These are phyloP conservation scores for Mormyrus lacerda DNA, from an alignment of 2,113 vertebrate genomes.

Conservation along the genomic window DNA sequence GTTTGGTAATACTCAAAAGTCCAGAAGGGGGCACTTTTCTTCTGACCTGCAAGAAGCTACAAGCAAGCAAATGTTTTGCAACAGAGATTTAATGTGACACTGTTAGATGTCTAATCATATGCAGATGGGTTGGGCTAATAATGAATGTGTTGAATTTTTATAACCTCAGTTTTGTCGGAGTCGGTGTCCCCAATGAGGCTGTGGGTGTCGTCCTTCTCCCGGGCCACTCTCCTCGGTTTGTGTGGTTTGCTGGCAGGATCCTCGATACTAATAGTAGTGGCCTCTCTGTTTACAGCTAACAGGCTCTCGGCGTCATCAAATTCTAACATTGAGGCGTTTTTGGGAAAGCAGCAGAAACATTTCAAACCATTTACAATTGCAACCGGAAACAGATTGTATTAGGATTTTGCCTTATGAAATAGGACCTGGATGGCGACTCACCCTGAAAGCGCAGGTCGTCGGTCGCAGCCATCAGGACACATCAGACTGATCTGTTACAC, in stretches of 20 bases:
- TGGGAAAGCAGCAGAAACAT: neutral
- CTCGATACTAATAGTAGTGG: slow-evolving; percentile 73
- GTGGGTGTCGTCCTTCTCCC: slow-evolving; percentile 57
- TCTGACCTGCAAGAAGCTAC: slow-evolving; percentile 82
- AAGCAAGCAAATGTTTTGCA: slow-evolving; percentile 19
- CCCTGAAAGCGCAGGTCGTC: slow-evolving; percentile 73
- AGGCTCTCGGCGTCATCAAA: slow-evolving; percentile 74
- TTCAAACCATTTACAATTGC: neutral
- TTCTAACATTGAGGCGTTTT: slow-evolving; percentile 51
- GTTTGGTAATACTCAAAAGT: slow-evolving; percentile 94
- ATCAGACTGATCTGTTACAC: neutral
- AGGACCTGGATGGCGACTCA: slow-evolving; percentile 14
- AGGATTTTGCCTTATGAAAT: neutral
- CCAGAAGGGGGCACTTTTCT: slow-evolving; percentile 89
- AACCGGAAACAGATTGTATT: neutral
- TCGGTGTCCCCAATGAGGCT: slow-evolving; percentile 67
- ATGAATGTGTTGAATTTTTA: neutral
- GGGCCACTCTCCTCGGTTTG: slow-evolving; percentile 45
- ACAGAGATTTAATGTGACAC: neutral
- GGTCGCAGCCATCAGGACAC: slow-evolving; percentile 58
- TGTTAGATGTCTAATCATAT: neutral
- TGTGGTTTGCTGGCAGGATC: slow-evolving; percentile 52
- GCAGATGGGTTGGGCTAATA: neutral
- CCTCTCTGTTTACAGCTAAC: slow-evolving; percentile 60
- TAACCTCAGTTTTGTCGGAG: slow-evolving; percentile 78